Base-by-base conservation (phyloP, 1,140 invertebrate genomes). In the Drosophila simulans region DNA sequence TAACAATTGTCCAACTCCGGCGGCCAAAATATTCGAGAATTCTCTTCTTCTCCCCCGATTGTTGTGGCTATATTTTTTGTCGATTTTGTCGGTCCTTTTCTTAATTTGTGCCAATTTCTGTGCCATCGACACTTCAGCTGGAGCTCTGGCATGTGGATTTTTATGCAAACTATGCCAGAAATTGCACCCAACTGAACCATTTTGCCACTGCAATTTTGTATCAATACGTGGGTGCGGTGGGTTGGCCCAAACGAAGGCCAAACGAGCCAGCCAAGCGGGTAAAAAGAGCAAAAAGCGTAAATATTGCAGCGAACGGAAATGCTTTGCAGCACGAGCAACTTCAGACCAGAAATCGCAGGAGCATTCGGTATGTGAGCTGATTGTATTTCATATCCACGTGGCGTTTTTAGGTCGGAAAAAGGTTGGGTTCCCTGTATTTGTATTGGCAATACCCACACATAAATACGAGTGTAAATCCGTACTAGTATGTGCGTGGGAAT, bases 111-210 rank as follows among this genome's bases (percentile, higher is more conserved):
- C 64, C 70, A 84, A 84, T 76, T 59, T 69, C 59, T 64, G 53
- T 64, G 27, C 59, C 62, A 54, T 71, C 68, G 65, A 72, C 73
- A 78, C 78, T 68, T 64, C 60, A 65, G 56, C 34, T 13, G 65
- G 42, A 57, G 60, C 69, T 45, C 40, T 52, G 45, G 62, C 54
- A 65, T 82, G 46, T 51, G 70, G 49, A 86, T 79, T 86, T 88
- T 59, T 76, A 86, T 86, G 79, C 83, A 88, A 82, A 88, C 75
- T 72, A 65, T 68, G 63, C 46, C 65, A 63, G 62, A 68, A 76
- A 86, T 82, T 68, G 79, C 43, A 72, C 83, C 83, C 82, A 57
- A 62, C 53, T 52, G 78, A 60, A 70, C 66, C 75, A 79, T 88
- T 86, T 65, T 52, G 62, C 25, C 69, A 75, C 25, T 55, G 70